These are phyloP conservation scores for Drosophila elegans DNA, from an alignment of 1,140 invertebrate species.

Conservation along the genomic window DNA sequence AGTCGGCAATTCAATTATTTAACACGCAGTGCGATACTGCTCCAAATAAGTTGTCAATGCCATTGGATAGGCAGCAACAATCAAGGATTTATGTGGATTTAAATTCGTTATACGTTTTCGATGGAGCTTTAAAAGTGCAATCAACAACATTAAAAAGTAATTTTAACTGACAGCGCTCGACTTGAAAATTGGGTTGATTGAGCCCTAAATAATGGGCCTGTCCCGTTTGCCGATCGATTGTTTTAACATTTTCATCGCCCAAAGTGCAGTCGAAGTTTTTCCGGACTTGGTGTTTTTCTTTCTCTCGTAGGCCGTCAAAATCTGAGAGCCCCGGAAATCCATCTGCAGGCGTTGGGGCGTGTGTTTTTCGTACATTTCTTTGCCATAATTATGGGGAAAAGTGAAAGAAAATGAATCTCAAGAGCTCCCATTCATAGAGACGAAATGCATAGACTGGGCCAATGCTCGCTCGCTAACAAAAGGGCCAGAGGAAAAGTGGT, in stretches of 20 bases:
- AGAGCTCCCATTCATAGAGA: conserved; percentile 26
- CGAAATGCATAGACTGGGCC: conserved; percentile 36
- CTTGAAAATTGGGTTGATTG: conserved; percentile 34
- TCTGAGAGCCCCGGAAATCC: neutral
- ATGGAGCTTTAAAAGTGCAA: conserved; percentile 11
- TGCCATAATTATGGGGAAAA: conserved; percentile 39
- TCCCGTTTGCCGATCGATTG: conserved; percentile 19
- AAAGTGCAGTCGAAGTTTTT: conserved; percentile 25
- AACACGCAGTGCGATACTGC: conserved; percentile 18
- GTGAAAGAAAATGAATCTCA: conserved; percentile 39
- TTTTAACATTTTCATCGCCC: conserved; percentile 32
- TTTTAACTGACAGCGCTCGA: conserved; percentile 1
- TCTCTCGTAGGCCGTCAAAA: neutral
- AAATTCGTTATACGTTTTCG: neutral
- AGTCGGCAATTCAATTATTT: conserved; percentile 37
- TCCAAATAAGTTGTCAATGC: conserved; percentile 30
- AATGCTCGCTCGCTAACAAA: conserved; percentile 18
- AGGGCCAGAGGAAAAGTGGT: neutral
- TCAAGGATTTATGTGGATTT: conserved; percentile 28
- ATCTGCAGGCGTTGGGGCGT: conserved; percentile 27
- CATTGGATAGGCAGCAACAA: conserved; percentile 5
- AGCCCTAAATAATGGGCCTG: conserved; percentile 11
- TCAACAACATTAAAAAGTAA: conserved; percentile 26
- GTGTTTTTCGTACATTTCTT: conserved; percentile 25
- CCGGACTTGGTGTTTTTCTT: neutral